Conservation (phyloP, 2,797 vertebrate genomes). For the Pristis pectinata region DNA sequence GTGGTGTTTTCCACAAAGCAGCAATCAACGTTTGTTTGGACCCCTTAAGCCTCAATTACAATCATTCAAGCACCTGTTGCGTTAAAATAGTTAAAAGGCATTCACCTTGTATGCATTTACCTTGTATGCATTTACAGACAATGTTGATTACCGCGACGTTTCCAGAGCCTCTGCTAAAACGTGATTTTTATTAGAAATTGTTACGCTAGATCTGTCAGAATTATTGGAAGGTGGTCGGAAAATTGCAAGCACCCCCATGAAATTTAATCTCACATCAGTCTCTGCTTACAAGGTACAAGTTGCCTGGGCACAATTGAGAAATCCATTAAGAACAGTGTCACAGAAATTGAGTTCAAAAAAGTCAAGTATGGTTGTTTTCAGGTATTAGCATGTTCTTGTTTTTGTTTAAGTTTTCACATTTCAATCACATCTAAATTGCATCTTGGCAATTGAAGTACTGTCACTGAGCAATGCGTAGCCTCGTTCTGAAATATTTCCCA, state of each 20-base stretch:
- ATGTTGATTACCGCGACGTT: neutral
- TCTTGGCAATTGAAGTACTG: slow-evolving; percentile 56
- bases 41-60: slow-evolving; percentile 77
- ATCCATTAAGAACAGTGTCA: slow-evolving; percentile 37
- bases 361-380: slow-evolving; percentile 56
- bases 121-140: slow-evolving; percentile 6
- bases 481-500: slow-evolving; percentile 47
- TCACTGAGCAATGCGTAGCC: slow-evolving; percentile 47
- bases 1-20: slow-evolving; percentile 70
- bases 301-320: slow-evolving; percentile 23
- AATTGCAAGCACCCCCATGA: neutral
- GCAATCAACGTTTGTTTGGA: slow-evolving; percentile 76
- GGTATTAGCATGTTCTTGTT: slow-evolving; percentile 45
- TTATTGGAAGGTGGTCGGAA: neutral
- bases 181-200: neutral
- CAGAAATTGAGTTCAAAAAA: slow-evolving; percentile 46
- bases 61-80: slow-evolving; percentile 73
- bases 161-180: neutral
- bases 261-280: slow-evolving; percentile 20
- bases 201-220: neutral
- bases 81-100: slow-evolving; percentile 55
- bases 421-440: slow-evolving; percentile 48
- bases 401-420: slow-evolving; percentile 43
- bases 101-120: neutral
- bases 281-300: slow-evolving; percentile 19